phyloP scores from a whole-genome alignment of 2,888 invertebrate genomes.

The Dolichopus griseipennis region DNA sequence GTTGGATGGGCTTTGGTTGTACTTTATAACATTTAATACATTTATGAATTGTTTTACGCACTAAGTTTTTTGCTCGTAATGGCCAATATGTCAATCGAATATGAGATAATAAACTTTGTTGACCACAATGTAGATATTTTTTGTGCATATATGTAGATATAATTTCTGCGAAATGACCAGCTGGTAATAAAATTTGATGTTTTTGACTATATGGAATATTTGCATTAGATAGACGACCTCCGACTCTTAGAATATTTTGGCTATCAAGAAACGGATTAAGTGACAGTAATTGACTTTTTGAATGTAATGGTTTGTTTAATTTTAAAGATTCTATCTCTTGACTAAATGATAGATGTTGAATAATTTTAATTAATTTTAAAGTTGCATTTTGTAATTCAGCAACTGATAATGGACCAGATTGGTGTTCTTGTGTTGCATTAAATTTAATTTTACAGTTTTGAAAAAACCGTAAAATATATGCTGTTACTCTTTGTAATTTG shows the following conservation, averaged over 20 bases:
- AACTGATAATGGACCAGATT: background rate
- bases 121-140: constrained; percentile 15
- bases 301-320: background rate
- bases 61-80: constrained; percentile 21
- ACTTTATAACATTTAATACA: constrained; percentile 21
- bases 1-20: constrained; percentile 18
- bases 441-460: background rate
- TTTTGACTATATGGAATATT: background rate
- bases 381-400: background rate
- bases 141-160: constrained; percentile 6
- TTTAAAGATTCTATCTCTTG: background rate
- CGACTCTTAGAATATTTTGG: constrained; percentile 15
- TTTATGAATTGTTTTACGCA: constrained; percentile 17
- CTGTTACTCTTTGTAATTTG: no score
- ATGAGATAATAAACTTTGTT: constrained; percentile 18
- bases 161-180: constrained; percentile 11
- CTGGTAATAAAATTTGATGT: constrained; percentile 9
- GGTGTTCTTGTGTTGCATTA: background rate
- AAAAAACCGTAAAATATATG: no score
- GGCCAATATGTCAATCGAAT: constrained; percentile 25
- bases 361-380: background rate
- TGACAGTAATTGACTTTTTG: background rate
- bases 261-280: constrained; percentile 17
- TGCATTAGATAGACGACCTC: constrained; percentile 15
- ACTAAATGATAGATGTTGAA: background rate